Evolutionary conservation across 2,797 vertebrate genomes (phyloP).

Genomic region (Cynodonichthys magdalenae): DNA sequence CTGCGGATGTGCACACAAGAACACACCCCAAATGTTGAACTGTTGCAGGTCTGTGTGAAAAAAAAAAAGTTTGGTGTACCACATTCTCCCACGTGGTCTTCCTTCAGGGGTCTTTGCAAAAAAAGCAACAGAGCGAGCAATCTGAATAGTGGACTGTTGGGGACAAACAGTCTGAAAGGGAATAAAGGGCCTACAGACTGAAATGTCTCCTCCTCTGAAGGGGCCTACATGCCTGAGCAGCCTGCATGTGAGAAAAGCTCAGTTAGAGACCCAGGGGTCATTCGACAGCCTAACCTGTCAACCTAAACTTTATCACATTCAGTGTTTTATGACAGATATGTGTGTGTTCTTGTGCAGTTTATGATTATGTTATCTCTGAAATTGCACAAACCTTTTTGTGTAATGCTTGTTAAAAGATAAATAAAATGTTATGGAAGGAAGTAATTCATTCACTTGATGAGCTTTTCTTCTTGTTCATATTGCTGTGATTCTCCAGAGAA

Average conservation of each 20-base stretch:
- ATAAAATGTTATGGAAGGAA: conserved; percentile 7
- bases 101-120: conserved; percentile 39
- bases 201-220: conserved; percentile 61
- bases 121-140: conserved; percentile 62
- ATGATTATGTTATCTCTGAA: conserved; percentile 24
- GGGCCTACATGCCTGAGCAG: conserved; percentile 67
- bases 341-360: conserved; percentile 29
- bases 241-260: conserved; percentile 64
- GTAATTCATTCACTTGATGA: conserved; percentile 25
- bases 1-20: conserved; percentile 10
- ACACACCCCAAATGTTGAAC: conserved; percentile 18
- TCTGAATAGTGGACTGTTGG: conserved; percentile 62
- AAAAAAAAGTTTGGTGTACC: conserved; percentile 23
- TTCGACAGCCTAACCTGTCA: conserved; percentile 31
- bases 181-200: conserved; percentile 67
- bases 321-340: conserved; percentile 18
- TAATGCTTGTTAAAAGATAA: conserved; percentile 5
- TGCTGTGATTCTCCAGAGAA: background rate
- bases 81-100: conserved; percentile 41
- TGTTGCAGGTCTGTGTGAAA: conserved; percentile 20
- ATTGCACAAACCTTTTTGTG: conserved; percentile 23
- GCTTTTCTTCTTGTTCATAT: conserved; percentile 8
- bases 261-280: conserved; percentile 54
- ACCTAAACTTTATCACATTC: conserved; percentile 30
- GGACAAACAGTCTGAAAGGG: conserved; percentile 65